Conservation (phyloP, 2,888 invertebrate species). For the Drosophila paracracens region DNA sequence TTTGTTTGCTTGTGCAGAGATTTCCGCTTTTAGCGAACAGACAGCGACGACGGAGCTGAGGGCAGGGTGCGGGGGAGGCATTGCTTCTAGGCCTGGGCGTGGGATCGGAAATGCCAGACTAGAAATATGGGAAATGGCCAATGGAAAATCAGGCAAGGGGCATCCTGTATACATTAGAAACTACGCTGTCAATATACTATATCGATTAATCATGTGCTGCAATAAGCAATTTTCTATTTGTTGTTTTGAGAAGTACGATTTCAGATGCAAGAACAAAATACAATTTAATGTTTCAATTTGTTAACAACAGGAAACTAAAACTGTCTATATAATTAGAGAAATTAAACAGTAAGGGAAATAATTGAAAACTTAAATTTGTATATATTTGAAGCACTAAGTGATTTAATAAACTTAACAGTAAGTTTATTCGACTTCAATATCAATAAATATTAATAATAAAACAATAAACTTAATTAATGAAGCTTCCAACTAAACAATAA, state of each 20-base stretch:
- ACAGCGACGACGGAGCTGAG: neutral
- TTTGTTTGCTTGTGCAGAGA: slow-evolving; percentile 53
- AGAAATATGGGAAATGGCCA: slow-evolving; percentile 45
- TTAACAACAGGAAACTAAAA: neutral
- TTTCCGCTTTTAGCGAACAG: slow-evolving; percentile 56
- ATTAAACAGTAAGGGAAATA: neutral
- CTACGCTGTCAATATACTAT: slow-evolving; percentile 17
- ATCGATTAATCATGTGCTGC: slow-evolving; percentile 3
- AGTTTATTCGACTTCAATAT: neutral
- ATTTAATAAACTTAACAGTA: neutral
- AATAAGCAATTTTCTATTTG: neutral
- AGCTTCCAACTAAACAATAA: neutral
- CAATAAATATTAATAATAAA: neutral
- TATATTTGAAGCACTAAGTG: neutral
- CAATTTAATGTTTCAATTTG: neutral
- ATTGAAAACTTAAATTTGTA: neutral
- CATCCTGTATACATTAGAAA: slow-evolving; percentile 21
- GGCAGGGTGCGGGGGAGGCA: neutral
- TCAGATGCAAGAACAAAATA: neutral
- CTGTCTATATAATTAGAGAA: neutral
- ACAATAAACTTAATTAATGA: neutral
- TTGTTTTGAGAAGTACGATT: neutral
- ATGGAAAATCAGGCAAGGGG: slow-evolving; percentile 16
- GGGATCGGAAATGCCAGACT: slow-evolving; percentile 71
- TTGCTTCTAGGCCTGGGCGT: slow-evolving; percentile 51